Conservation (phyloP, 1,140 invertebrate genomes). For the Luehdorfia chinensis region DNA sequence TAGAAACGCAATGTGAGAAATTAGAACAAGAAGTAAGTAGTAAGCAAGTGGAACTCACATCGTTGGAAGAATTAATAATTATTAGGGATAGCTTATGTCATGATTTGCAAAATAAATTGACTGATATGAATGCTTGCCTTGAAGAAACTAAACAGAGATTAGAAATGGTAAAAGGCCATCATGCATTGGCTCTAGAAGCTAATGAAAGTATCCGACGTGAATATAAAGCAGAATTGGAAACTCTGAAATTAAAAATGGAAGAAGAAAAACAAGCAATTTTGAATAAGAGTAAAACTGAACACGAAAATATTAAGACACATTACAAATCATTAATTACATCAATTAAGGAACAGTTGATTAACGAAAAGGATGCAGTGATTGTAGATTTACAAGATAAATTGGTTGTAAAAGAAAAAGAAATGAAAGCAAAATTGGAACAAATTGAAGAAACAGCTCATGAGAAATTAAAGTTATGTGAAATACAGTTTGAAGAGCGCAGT, state of each 20-base stretch:
- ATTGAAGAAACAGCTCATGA: conserved; percentile 65
- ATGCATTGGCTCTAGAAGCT: conserved; percentile 69
- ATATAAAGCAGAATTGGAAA: conserved; percentile 68
- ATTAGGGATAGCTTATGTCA: conserved; percentile 66
- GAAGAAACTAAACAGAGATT: conserved; percentile 64
- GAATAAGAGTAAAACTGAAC: conserved; percentile 53
- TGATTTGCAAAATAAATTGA: conserved; percentile 67
- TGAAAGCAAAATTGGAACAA: conserved; percentile 68
- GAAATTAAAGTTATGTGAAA: conserved; percentile 68
- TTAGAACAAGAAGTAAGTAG: conserved; percentile 56
- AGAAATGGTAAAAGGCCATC: conserved; percentile 72
- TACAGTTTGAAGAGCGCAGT: conserved; percentile 69
- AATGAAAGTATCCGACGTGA: conserved; percentile 72
- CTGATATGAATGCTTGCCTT: conserved; percentile 46
- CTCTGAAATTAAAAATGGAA: conserved; percentile 61
- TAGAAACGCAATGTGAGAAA: conserved; percentile 54
- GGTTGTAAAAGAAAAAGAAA: conserved; percentile 52
- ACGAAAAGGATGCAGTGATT: conserved; percentile 57
- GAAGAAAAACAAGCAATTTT: conserved; percentile 64
- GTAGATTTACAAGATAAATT: conserved; percentile 50
- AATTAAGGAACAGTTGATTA: conserved; percentile 43
- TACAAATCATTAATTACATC: conserved; percentile 50
- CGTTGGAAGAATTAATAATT: conserved; percentile 61
- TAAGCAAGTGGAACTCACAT: conserved; percentile 62
- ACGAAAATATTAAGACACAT: conserved; percentile 54